These are phyloP conservation scores for Thymallus thymallus DNA, from an alignment of 2,113 vertebrate species.

Conservation along the genomic window DNA sequence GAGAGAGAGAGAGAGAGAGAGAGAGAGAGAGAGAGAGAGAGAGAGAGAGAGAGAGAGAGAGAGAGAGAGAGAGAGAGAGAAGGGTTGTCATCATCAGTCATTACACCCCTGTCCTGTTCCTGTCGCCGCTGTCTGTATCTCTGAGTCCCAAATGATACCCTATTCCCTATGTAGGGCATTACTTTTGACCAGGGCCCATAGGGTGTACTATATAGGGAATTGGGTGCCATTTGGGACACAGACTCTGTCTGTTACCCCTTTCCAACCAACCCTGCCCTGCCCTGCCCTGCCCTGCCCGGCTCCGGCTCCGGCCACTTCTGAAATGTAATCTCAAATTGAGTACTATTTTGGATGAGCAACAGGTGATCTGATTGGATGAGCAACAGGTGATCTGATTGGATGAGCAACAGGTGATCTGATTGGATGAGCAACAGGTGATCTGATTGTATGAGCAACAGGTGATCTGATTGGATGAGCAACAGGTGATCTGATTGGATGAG, in stretches of 20 bases:
- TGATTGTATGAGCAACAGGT: no score
- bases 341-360: slow-evolving; percentile 71
- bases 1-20: no score
- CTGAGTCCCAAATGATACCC: no score
- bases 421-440: slow-evolving; percentile 70
- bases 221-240: no score
- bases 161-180: no score
- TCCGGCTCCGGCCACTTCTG: slow-evolving; percentile 55
- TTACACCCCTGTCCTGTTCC: slow-evolving; percentile 47
- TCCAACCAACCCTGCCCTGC: neutral
- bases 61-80: no score
- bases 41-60: no score
- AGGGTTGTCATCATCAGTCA: slow-evolving; percentile 67
- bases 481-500: slow-evolving; percentile 67
- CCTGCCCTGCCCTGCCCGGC: neutral
- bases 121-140: slow-evolving; percentile 34
- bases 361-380: slow-evolving; percentile 65
- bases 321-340: slow-evolving; percentile 74
- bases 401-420: slow-evolving; percentile 69
- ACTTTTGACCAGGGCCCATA: no score
- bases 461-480: slow-evolving; percentile 65
- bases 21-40: no score
- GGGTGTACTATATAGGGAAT: no score
- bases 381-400: slow-evolving; percentile 71
- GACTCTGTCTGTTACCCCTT: neutral